phyloP scores from a whole-genome alignment of 2,888 invertebrate genomes.

The Drosophila rellima region DNA sequence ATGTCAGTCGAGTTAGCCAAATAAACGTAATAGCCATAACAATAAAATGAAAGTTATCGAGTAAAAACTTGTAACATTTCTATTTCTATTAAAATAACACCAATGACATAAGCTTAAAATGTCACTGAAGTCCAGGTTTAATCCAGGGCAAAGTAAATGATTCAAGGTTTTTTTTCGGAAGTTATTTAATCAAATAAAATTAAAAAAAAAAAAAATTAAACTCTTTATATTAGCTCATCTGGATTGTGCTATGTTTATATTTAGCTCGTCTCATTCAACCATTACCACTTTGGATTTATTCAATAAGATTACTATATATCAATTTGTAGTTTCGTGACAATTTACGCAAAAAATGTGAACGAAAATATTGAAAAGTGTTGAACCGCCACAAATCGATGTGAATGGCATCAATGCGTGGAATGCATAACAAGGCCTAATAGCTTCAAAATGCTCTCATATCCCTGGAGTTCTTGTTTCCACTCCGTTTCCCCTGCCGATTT shows the following conservation, averaged over 20 bases:
- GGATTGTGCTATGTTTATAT: not conserved
- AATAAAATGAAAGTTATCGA: conserved; percentile 51
- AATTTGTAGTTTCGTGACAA: conserved; percentile 33
- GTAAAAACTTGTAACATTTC: conserved; percentile 32
- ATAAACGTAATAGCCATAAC: conserved; percentile 60
- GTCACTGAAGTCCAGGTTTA: conserved; percentile 11
- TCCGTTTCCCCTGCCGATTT: not conserved
- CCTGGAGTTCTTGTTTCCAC: not conserved
- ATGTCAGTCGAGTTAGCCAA: conserved; percentile 52
- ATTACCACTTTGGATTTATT: conserved; percentile 17
- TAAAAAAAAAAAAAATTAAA: too few species aligned
- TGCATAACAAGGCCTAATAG: conserved; percentile 43
- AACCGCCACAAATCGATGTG: conserved; percentile 47
- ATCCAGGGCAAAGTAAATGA: not conserved
- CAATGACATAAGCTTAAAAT: conserved; percentile 16
- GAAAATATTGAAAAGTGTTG: conserved; percentile 15
- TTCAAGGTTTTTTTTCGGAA: not conserved
- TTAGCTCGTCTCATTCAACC: conserved; percentile 24
- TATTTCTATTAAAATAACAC: conserved; percentile 20
- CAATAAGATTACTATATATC: conserved; percentile 34
- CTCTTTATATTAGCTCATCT: not conserved
- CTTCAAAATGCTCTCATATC: conserved; percentile 34
- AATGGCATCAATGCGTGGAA: conserved; percentile 47
- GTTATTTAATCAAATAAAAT: not conserved
- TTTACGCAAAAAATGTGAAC: too few species aligned